These are phyloP conservation scores for Venturia canescens DNA, from an alignment of 1,140 invertebrate genomes.

Conservation along the genomic window DNA sequence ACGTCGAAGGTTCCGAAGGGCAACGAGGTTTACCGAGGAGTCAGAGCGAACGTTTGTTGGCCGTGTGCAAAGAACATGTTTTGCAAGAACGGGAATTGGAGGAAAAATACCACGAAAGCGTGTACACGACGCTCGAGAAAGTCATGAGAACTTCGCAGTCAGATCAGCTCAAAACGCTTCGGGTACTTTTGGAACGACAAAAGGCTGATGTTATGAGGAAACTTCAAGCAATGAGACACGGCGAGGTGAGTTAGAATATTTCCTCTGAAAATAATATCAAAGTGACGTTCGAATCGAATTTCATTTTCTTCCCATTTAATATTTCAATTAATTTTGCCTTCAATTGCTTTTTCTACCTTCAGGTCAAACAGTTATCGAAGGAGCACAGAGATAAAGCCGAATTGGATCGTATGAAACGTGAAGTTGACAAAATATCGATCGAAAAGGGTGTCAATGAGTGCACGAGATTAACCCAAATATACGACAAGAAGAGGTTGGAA, in stretches of 20 bases:
- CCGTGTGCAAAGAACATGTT: slow-evolving; percentile 84
- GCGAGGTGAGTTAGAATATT: slow-evolving; percentile 81
- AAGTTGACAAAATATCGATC: slow-evolving; percentile 86
- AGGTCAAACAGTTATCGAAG: slow-evolving; percentile 85
- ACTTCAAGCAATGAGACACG: slow-evolving; percentile 87
- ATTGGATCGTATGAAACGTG: slow-evolving; percentile 86
- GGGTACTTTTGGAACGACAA: slow-evolving; percentile 82
- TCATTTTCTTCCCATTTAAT: neutral
- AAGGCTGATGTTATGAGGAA: slow-evolving; percentile 90
- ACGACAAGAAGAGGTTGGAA: slow-evolving; percentile 85
- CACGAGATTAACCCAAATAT: slow-evolving; percentile 84
- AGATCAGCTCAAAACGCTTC: slow-evolving; percentile 86
- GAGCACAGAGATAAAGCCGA: slow-evolving; percentile 93
- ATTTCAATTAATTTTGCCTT: no score
- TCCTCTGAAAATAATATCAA: neutral
- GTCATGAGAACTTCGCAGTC: slow-evolving; percentile 87
- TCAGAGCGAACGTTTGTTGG: slow-evolving; percentile 83
- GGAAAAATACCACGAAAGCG: slow-evolving; percentile 90
- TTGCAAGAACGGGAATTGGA: slow-evolving; percentile 87
- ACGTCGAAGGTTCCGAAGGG: slow-evolving; percentile 74
- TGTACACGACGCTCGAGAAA: slow-evolving; percentile 87
- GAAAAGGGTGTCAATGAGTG: slow-evolving; percentile 90
- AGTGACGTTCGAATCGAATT: neutral
- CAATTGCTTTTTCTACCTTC: slow-evolving; percentile 18
- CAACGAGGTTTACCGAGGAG: slow-evolving; percentile 78